phyloP scores from a whole-genome alignment of 2,797 vertebrate genomes.

The Sebastes diploproa region DNA sequence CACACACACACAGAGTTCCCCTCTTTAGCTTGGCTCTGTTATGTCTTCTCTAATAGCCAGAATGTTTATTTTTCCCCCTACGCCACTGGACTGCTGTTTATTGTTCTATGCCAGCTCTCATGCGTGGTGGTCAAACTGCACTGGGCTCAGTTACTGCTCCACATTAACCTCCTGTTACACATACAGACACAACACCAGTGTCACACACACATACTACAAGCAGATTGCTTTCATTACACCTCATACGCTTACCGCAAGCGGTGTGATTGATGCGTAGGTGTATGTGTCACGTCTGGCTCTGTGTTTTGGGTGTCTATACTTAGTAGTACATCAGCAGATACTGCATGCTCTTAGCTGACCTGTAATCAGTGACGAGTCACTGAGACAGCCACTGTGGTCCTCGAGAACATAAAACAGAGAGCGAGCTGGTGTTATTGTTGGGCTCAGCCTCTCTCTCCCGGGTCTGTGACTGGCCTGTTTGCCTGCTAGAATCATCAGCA shows the following conservation, averaged over 20 bases:
- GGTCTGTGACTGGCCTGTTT: slow-evolving; percentile 39
- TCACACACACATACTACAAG: slow-evolving; percentile 26
- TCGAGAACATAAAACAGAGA: slow-evolving; percentile 45
- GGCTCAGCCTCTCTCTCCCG: slow-evolving; percentile 36
- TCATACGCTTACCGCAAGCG: neutral
- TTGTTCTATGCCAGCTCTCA: slow-evolving; percentile 65
- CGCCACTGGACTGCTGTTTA: slow-evolving; percentile 61
- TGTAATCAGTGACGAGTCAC: slow-evolving; percentile 23
- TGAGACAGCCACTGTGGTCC: slow-evolving; percentile 32
- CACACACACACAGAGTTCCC: slow-evolving; percentile 2
- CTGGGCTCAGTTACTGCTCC: slow-evolving; percentile 55
- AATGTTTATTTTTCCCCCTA: slow-evolving; percentile 66
- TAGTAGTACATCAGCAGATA: slow-evolving; percentile 3
- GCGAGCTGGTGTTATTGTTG: slow-evolving; percentile 44
- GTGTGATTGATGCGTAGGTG: slow-evolving; percentile 22
- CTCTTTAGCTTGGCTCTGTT: slow-evolving; percentile 33
- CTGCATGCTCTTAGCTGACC: slow-evolving; percentile 11
- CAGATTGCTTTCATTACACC: slow-evolving; percentile 51
- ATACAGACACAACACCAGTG: slow-evolving; percentile 53
- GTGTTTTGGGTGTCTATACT: slow-evolving; percentile 4
- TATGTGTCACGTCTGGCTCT: slow-evolving; percentile 6
- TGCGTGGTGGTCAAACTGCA: slow-evolving; percentile 42
- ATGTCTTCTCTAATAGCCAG: slow-evolving; percentile 66
- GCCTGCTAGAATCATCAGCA: slow-evolving; percentile 67
- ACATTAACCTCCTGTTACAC: slow-evolving; percentile 58